Percentiles rank a stretch among this genome's conserved stretches.
Conservation (phyloP, 2,113 vertebrate genomes). For the Nannospalax galili region DNA sequence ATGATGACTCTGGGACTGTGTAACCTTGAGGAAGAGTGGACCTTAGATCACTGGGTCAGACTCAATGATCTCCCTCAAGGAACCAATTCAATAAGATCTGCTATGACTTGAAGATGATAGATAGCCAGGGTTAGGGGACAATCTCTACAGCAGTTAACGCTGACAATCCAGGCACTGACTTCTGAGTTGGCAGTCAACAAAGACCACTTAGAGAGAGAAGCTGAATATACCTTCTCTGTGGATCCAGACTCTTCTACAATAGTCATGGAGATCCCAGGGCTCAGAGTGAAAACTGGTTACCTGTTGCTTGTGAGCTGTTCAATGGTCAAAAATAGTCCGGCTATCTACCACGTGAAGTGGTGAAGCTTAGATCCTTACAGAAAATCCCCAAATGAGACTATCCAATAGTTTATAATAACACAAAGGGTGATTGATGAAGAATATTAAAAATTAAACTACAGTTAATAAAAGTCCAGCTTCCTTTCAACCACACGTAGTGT, state of each 20-base stretch:
- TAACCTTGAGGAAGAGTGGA: not conserved
- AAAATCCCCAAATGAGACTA: not conserved
- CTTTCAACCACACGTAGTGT: not conserved
- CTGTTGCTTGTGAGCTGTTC: not conserved
- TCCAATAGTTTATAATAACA: not conserved
- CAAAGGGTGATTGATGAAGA: slow-evolving; percentile 14
- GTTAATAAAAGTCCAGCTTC: slow-evolving; percentile 51
- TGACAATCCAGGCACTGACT: not conserved
- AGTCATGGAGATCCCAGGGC: not conserved
- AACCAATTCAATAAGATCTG: not conserved
- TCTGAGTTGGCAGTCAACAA: not conserved
- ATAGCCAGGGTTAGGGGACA: not conserved
- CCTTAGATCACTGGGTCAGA: not conserved
- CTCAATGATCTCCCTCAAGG: not conserved
- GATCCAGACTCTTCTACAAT: not conserved
- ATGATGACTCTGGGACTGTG: not conserved
- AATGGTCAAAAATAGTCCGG: not conserved
- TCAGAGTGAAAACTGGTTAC: not conserved
- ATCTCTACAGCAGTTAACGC: not conserved
- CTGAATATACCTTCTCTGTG: not conserved
- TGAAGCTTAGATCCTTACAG: not conserved
- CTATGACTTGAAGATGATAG: not conserved
- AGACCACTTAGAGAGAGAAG: not conserved
- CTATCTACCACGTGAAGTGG: not conserved
- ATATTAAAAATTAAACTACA: slow-evolving; percentile 49